Percentiles rank a stretch among this genome's conserved stretches.
Conservation (phyloP, 2,113 vertebrate species). For the Atlantisia rogersi region DNA sequence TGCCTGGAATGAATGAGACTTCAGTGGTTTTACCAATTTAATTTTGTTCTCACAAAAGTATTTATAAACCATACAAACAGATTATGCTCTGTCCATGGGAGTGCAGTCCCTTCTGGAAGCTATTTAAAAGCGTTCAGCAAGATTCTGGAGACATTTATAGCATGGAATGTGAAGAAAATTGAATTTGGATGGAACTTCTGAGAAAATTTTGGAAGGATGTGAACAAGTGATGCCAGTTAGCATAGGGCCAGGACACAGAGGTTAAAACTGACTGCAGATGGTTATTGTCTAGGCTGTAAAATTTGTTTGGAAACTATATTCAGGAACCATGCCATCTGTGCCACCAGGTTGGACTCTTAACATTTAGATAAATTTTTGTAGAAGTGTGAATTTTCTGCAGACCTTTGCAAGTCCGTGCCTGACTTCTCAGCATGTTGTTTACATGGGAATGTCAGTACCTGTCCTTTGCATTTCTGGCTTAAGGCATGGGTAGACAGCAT, state of each 20-base stretch:
- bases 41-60: constrained; percentile 6
- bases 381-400: neutral
- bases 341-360: neutral
- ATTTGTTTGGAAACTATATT: neutral
- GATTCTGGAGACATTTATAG: neutral
- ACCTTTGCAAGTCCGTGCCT: neutral
- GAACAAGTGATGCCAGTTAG: neutral
- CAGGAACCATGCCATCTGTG: neutral
- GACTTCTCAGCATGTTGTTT: neutral
- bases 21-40: neutral
- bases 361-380: neutral
- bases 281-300: neutral
- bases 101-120: constrained; percentile 1
- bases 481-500: neutral
- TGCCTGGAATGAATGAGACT: neutral
- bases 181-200: constrained; percentile 34
- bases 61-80: neutral
- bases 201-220: constrained; percentile 8
- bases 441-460: neutral
- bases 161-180: constrained; percentile 5
- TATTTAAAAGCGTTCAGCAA: neutral
- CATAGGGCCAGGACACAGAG: neutral
- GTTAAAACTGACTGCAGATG: constrained; percentile 13
- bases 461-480: neutral
- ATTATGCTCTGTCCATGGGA: neutral